Conservation (phyloP, 2,888 invertebrate species). For the Pedicia rivosa region DNA sequence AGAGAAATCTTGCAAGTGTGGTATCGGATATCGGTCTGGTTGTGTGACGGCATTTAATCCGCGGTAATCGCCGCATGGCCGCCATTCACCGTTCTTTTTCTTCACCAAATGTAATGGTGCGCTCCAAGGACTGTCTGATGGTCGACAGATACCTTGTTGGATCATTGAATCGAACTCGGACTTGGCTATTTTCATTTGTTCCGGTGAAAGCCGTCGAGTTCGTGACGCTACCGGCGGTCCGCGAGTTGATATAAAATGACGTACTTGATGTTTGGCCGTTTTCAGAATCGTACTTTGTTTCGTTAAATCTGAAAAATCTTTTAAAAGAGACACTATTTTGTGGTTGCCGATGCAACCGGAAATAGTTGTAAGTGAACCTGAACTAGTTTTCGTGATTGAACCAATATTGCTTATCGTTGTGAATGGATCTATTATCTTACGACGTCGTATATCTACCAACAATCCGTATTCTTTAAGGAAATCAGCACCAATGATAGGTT, state of each 20-base stretch:
- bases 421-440: slow-evolving; percentile 5
- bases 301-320: no score
- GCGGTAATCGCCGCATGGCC: background rate
- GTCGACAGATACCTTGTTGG: slow-evolving; percentile 25
- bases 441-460: slow-evolving; percentile 7
- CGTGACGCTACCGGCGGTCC: slow-evolving; percentile 11
- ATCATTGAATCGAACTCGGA: slow-evolving; percentile 10
- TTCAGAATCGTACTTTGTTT: no score
- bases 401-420: background rate
- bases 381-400: no score
- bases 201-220: slow-evolving; percentile 16
- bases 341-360: no score
- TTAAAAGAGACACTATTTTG: no score
- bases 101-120: slow-evolving; percentile 18
- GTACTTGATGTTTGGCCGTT: slow-evolving; percentile 4
- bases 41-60: background rate
- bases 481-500: slow-evolving; percentile 14
- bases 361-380: no score
- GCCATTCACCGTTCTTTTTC: background rate
- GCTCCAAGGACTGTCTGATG: slow-evolving; percentile 25
- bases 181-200: slow-evolving; percentile 10
- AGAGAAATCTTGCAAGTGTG: background rate
- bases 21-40: background rate
- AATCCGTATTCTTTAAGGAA: slow-evolving; percentile 10
- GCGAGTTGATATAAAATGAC: slow-evolving; percentile 10